Percentiles rank a stretch among this genome's conserved stretches.
Evolutionary conservation across 2,888 invertebrate species (phyloP).

Genomic region (Drosophila nr. perissopoda): DNA sequence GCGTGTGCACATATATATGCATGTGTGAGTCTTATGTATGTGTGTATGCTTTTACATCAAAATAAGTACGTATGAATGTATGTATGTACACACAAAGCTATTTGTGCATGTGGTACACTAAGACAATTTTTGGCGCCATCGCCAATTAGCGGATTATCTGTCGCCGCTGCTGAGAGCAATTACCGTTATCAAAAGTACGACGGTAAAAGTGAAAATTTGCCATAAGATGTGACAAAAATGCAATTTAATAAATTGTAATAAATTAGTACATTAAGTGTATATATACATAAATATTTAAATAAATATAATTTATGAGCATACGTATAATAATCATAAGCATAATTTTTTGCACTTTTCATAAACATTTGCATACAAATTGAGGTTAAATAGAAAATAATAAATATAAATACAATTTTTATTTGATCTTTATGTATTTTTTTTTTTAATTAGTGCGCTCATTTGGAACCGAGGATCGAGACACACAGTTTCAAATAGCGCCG

Average conservation of each 20-base stretch:
- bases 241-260: slow-evolving; percentile 1
- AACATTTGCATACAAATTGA: slow-evolving; percentile 42
- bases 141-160: slow-evolving; percentile 62
- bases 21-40: slow-evolving; percentile 13
- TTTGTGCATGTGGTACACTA: slow-evolving; percentile 35
- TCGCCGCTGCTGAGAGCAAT: slow-evolving; percentile 18
- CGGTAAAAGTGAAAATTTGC: slow-evolving; percentile 16
- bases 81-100: neutral
- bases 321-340: neutral
- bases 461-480: slow-evolving; percentile 99
- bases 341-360: neutral
- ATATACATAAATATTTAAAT: neutral
- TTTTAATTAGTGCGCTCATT: slow-evolving; percentile 95
- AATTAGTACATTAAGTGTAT: neutral
- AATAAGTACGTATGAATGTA: slow-evolving; percentile 30
- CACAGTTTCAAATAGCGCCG: slow-evolving; percentile 97
- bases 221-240: neutral
- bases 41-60: slow-evolving; percentile 28
- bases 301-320: slow-evolving; percentile 9
- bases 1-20: slow-evolving; percentile 2
- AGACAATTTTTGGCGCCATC: slow-evolving; percentile 71
- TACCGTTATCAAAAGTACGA: slow-evolving; percentile 54
- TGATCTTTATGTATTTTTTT: slow-evolving; percentile 43
- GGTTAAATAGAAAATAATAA: slow-evolving; percentile 54
- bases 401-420: slow-evolving; percentile 15